These are phyloP conservation scores for Diabrotica virgifera DNA, from an alignment of 1,140 invertebrate genomes.

Conservation along the genomic window DNA sequence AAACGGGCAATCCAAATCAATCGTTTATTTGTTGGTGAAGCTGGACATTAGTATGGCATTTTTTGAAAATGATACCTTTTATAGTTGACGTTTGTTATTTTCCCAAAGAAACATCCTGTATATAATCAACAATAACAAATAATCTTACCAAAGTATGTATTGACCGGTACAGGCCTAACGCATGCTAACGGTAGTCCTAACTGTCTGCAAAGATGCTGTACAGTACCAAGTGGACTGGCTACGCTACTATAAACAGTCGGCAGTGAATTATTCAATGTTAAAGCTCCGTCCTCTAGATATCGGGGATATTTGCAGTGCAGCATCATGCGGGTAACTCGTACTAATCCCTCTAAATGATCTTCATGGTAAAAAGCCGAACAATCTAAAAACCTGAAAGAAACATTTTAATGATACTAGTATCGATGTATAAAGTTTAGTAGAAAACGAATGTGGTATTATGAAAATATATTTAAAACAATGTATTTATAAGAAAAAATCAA, in stretches of 20 bases:
- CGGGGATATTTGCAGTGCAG: conserved; percentile 78
- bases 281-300: conserved; percentile 73
- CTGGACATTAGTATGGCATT: no score
- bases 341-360: conserved; percentile 44
- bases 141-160: conserved; percentile 60
- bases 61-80: no score
- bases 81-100: no score
- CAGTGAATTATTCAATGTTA: conserved; percentile 68
- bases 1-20: no score
- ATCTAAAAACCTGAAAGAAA: conserved; percentile 36
- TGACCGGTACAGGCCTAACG: conserved; percentile 79
- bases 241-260: conserved; percentile 82
- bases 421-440: no score
- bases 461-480: no score
- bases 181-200: conserved; percentile 74
- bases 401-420: background rate
- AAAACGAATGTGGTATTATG: no score
- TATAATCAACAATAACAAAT: background rate
- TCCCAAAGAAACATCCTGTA: no score
- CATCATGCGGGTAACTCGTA: conserved; percentile 72
- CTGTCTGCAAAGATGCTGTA: conserved; percentile 75
- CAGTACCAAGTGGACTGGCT: conserved; percentile 68
- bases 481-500: no score
- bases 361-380: conserved; percentile 41
- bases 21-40: no score